Evolutionary conservation across 2,797 vertebrate genomes (phyloP).

Genomic region (Botia almorhae): DNA sequence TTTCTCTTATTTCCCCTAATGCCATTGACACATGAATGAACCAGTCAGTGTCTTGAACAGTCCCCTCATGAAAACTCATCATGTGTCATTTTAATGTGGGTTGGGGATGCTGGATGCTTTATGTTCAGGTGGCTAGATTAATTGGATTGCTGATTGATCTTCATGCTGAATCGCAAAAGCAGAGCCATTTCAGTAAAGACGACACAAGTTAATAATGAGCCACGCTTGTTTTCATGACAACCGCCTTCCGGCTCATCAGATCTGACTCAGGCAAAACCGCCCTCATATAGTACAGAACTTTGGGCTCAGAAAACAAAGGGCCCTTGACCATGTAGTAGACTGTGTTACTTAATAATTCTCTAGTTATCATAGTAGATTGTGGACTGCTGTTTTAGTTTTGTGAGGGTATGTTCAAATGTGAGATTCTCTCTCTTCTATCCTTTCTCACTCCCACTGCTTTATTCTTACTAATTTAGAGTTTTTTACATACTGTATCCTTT

Average conservation of each 20-base stretch:
- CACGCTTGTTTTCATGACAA: conserved; percentile 78
- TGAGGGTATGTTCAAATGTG: conserved; percentile 55
- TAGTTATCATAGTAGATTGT: conserved; percentile 7
- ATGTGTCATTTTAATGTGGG: conserved; percentile 24
- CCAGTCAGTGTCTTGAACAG: conserved; percentile 2
- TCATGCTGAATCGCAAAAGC: conserved; percentile 74
- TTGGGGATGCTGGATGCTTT: conserved; percentile 23
- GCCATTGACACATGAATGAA: conserved; percentile 7
- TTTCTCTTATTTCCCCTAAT: not conserved
- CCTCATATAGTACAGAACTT: not conserved
- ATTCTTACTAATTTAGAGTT: conserved; percentile 1
- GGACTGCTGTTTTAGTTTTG: conserved; percentile 65
- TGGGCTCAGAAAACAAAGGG: conserved; percentile 6
- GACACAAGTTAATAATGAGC: conserved; percentile 75
- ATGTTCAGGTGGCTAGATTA: conserved; percentile 63
- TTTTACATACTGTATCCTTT: not conserved
- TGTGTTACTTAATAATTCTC: conserved; percentile 11
- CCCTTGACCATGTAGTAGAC: conserved; percentile 26
- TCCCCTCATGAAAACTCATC: conserved; percentile 13
- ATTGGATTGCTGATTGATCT: conserved; percentile 73
- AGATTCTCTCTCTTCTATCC: not conserved
- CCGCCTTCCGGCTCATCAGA: conserved; percentile 77
- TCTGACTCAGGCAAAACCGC: conserved; percentile 58
- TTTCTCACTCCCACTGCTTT: not conserved
- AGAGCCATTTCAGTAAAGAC: conserved; percentile 68